Evolutionary conservation across 2,797 vertebrate species (phyloP), one percentile per base, ranked within the genome.

Genomic region (Acanthurus lineatus): DNA sequence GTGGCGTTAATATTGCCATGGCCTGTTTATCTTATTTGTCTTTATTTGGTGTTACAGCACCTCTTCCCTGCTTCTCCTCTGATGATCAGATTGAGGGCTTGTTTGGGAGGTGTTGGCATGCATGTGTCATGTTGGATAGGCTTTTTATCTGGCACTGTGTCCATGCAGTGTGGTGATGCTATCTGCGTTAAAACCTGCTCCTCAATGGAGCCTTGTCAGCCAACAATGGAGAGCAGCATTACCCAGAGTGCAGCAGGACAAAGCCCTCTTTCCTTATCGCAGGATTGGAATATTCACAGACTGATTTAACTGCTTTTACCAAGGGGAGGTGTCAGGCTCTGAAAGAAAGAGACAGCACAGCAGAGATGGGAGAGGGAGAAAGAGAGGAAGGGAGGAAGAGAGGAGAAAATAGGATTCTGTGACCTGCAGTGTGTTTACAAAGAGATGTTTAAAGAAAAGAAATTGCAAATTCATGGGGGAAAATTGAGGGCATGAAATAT

Each of bases 201-300:
- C 91, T 95, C 90, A 91, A 92, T 88, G 86, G 92, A 93, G 86
- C 78, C 83, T 90, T 94, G 93, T 94, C 94, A 94, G 89, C 86
- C 87, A 90, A 95, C 94, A 95, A 95, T 93, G 86, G 89, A 80
- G 89, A 87, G 89, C 88, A 83, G 88, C 91, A 93, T 94, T 94
- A 93, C 93, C 94, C 92, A 91, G 92, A 93, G 91, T 92, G 83
- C 92, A 94, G 86, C 70, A 76, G 93, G 90, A 93, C 92, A 94
- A 93, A 91, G 86, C 79, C 71, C 63, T 53, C 85, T 82, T 42
- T 66, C 82, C 85, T 94, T 95, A 95, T 95, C 93, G 42, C 63
- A 45, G 81, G 78, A 82, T 87, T 89, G 91, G 89, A 95, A 94
- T 94, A 94, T 93, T 92, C 91, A 88, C 88, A 88, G 91, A 82